Percentiles rank a stretch among this genome's conserved stretches.
Conservation (phyloP, 2,113 vertebrate species). For the Thalassarche chlororhynchos region DNA sequence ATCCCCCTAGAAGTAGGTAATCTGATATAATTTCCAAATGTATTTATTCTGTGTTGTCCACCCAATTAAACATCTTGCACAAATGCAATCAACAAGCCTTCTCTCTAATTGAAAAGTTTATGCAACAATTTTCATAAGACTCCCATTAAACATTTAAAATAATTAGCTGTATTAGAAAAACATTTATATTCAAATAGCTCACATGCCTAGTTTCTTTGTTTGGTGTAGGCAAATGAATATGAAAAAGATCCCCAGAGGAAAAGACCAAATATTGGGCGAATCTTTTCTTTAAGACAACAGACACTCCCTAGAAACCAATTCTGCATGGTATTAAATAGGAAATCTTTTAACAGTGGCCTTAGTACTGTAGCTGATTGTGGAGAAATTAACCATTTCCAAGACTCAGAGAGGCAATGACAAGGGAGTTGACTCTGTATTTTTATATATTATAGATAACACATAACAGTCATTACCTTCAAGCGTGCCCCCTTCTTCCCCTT, state of each 20-base stretch:
- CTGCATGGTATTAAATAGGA: background rate
- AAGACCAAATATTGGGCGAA: background rate
- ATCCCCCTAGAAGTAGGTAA: background rate
- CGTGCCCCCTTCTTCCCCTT: background rate
- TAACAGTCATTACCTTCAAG: background rate
- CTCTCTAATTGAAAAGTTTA: constrained; percentile 19
- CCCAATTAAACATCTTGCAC: background rate
- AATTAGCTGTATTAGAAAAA: constrained; percentile 20
- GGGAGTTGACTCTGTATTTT: background rate
- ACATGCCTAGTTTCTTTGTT: background rate
- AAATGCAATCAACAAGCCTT: background rate
- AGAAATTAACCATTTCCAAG: background rate
- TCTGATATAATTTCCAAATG: constrained; percentile 7
- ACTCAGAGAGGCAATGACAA: background rate
- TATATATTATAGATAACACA: background rate
- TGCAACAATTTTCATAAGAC: constrained; percentile 1
- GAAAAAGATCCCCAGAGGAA: background rate
- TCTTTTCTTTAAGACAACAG: background rate
- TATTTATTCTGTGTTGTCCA: background rate
- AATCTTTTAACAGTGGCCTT: background rate
- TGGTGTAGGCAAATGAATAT: background rate
- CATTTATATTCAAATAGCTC: constrained; percentile 31
- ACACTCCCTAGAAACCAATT: background rate
- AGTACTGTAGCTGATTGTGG: background rate
- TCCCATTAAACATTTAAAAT: constrained; percentile 25